Conservation (phyloP, 2,888 invertebrate species). For the Antheraea yamamai region DNA sequence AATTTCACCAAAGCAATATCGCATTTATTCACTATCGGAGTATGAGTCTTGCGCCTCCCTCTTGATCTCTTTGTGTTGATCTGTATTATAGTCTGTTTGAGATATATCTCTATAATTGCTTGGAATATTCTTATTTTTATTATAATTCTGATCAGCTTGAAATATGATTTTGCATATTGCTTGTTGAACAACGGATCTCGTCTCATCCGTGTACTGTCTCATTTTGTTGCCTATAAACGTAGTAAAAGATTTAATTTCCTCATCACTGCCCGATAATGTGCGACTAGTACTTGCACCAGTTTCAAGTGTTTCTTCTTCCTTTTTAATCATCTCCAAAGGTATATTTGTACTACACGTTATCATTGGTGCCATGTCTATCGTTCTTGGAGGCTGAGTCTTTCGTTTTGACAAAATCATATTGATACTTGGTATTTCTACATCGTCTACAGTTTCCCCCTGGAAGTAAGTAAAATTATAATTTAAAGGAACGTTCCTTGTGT, state of each 20-base stretch:
- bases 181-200: background rate
- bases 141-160: conserved; percentile 1
- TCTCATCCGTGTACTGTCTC: background rate
- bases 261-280: background rate
- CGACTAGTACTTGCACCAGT: background rate
- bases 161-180: conserved; percentile 8
- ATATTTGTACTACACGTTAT: background rate
- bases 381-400: background rate
- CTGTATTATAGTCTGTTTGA: background rate
- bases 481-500: background rate
- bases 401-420: background rate
- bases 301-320: background rate
- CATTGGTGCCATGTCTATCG: background rate
- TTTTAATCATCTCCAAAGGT: background rate
- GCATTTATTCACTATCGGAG: background rate
- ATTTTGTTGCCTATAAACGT: background rate
- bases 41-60: background rate
- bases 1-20: background rate
- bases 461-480: background rate
- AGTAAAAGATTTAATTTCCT: background rate
- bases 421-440: background rate
- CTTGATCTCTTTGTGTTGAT: background rate
- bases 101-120: background rate
- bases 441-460: background rate
- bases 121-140: background rate